Evolutionary conservation across 1,140 invertebrate genomes (phyloP), one percentile per base, ranked within the genome.

Genomic region (Aradophagus sp.): DNA sequence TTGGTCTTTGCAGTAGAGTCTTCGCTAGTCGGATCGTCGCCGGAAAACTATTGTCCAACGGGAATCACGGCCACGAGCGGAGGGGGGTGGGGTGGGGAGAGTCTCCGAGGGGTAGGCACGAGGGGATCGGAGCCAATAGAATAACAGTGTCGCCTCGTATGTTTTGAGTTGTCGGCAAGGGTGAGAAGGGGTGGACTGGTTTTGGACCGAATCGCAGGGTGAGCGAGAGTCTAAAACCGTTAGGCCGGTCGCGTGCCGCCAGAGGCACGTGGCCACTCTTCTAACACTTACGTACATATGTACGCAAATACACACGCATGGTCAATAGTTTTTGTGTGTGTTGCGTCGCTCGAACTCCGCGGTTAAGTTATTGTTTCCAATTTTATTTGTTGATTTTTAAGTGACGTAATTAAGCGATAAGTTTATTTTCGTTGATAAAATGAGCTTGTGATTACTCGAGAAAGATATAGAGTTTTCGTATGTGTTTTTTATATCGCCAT

Each of bases 151-250:
- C 76, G 78, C 75, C 74, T 77, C 73, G 77, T 73, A 74, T 83
- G 77, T 83, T 82, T 81, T 81, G 75, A 78, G 76, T 61, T 65
- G 61, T 50, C 53, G 61, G 78, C n/a, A 82, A 81, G 77, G 81
- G 77, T 81, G 80, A 77, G 79, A 82, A 82, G 79, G 81, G 81
- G 82, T 84, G 82, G 81, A 82, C 78, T 83, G 77, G 79, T 81
- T 81, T 80, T 76, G 69, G 65, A 61, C 36, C 48, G 75, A 71
- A 3, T 52, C 74, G 71, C 77, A 74, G 78, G 80, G 80, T 77
- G n/a, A n/a, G n/a, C n/a, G n/a, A n/a, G 61, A 55, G 76, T 68
- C 75, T 77, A 81, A 83, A 84, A 84, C 83, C 83, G 83, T 85
- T 84, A 83, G 81, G 80, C 79, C 73, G 75, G 83, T 84, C 83